A percentile compares a stretch with the other conserved stretches of the same genome.
These are phyloP conservation scores for Thamnophis sirtalis DNA, from an alignment of 2,113 vertebrate species.

Conservation along the genomic window DNA sequence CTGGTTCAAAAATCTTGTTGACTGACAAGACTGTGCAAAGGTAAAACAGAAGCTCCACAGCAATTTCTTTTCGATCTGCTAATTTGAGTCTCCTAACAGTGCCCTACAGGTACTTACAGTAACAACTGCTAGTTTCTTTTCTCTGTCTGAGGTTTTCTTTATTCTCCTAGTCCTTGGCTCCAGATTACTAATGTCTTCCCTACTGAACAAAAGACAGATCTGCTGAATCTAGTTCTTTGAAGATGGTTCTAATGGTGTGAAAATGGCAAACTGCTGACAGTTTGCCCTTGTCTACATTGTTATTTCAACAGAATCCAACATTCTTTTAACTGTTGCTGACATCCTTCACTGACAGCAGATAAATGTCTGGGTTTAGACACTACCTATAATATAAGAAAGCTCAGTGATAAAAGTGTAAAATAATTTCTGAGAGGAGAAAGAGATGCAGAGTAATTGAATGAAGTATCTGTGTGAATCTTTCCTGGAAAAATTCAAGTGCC, in stretches of 20 bases:
- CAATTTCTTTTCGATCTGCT: conserved; percentile 10
- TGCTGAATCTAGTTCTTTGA: conserved; percentile 5
- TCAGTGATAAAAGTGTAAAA: conserved; percentile 8
- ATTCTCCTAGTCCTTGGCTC: conserved; percentile 13
- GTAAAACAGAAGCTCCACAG: conserved; percentile 18
- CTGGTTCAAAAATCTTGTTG: conserved; percentile 14
- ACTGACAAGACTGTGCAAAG: conserved; percentile 16
- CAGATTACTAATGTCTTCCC: conserved; percentile 24
- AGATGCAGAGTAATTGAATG: background rate
- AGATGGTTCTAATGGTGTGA: conserved; percentile 16
- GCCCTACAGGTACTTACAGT: background rate
- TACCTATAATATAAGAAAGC: background rate
- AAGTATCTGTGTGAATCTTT: background rate
- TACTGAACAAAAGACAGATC: conserved; percentile 4
- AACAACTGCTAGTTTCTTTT: conserved; percentile 6
- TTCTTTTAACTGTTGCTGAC: conserved; percentile 32
- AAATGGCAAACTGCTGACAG: conserved; percentile 26
- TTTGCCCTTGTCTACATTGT: conserved; percentile 19
- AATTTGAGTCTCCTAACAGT: background rate
- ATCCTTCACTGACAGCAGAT: background rate
- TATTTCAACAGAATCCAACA: background rate
- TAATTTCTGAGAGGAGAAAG: conserved; percentile 4
- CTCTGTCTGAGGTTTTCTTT: conserved; percentile 17
- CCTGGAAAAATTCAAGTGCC: background rate
- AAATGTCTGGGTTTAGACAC: background rate